These are phyloP conservation scores for Lophochroa leadbeateri DNA, from an alignment of 2,113 vertebrate species.

Conservation along the genomic window DNA sequence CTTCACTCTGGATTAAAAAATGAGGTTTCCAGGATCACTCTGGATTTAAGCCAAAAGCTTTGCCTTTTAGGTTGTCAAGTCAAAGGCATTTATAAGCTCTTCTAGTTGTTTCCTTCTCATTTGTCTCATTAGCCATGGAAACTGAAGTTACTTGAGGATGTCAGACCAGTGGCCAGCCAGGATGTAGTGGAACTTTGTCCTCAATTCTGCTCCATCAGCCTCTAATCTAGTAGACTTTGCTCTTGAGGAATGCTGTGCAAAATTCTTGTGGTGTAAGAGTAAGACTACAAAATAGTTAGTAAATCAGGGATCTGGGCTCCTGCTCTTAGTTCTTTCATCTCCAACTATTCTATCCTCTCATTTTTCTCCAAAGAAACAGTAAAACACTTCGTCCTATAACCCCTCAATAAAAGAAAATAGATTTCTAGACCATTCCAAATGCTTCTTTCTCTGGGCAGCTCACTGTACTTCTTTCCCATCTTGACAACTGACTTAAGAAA, in stretches of 20 bases:
- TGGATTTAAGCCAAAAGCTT: not conserved
- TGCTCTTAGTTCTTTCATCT: not conserved
- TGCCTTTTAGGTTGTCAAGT: not conserved
- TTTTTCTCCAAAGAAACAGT: not conserved
- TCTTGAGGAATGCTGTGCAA: conserved; percentile 30
- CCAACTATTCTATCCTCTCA: not conserved
- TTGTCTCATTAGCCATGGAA: not conserved
- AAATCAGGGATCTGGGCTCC: conserved; percentile 36
- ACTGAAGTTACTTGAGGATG: not conserved
- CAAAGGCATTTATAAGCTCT: not conserved
- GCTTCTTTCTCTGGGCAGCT: not conserved
- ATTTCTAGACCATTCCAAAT: not conserved
- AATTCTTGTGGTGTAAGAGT: conserved; percentile 43
- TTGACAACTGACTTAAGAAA: not conserved
- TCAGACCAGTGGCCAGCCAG: not conserved
- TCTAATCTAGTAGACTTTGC: not conserved
- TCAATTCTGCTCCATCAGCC: not conserved
- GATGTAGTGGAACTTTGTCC: conserved; percentile 21
- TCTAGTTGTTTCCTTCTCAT: not conserved
- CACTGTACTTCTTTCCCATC: not conserved
- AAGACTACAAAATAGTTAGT: not conserved
- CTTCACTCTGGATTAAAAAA: not conserved
- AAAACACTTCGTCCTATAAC: not conserved
- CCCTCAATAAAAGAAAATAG: not conserved
- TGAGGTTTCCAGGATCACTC: conserved; percentile 34